Base-by-base conservation (phyloP, 2,113 vertebrate species). In the Campylorhamphus procurvoides region DNA sequence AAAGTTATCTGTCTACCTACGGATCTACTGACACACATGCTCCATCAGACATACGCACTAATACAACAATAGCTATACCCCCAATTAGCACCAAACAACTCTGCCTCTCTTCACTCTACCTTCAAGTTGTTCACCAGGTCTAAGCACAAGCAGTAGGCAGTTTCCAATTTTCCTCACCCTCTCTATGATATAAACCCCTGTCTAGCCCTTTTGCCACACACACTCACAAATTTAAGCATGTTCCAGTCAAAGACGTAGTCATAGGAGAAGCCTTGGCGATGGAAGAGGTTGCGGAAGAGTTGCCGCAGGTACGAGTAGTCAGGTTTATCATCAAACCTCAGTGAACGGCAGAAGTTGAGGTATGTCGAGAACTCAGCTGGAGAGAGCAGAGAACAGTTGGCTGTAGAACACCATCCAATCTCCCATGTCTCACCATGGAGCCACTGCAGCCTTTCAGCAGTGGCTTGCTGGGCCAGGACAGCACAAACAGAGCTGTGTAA, bases 181-280 rank as follows among this genome's bases (percentile, higher is more conserved):
- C 50, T 33, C 39, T 52, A 33, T 2, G 23, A 33, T 3, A 67
- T 0, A 3, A 58, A 84, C 18, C 47, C 76, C 16, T 23, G 8
- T 33, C 39, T 55, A 69, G 28, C 17, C 66, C 56, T 46, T 88
- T 15, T 12, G 29, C 27, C 64, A 66, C 35, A 52, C 52, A 77
- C 77, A 99, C 99, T 98, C 97, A 99, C 99, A 97, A 99, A 99
- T 98, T 99, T 99, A 77, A 99, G 99, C 99, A 99, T 99, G 98
- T 99, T 99, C 99, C 99, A 99, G 97, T 99, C 99, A 82, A 99
- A 99, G 92, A 99, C 99, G 1, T 99, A 99, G 93, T 99, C 99
- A 0, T 99, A 99, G 94, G 99, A 99, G 98, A 99, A 99, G 78
- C 99, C 99, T 97, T 99, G 99, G 81, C 99, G 98, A 96, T 99